phyloP scores from a whole-genome alignment of 2,797 vertebrate species.

The Kryptopterus vitreolus region DNA sequence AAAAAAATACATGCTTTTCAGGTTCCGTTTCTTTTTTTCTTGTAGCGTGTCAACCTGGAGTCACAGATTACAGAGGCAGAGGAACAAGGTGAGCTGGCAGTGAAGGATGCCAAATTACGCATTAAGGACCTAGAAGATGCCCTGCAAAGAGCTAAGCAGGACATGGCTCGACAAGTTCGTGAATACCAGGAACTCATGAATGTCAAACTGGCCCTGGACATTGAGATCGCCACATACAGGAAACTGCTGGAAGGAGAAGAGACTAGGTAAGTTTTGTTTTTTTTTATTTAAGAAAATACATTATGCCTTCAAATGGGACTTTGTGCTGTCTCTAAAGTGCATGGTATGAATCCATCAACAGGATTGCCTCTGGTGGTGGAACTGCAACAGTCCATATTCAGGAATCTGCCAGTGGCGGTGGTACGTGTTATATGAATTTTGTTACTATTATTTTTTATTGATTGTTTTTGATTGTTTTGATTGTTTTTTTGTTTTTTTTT shows the following conservation, averaged over 20 bases:
- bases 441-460: background rate
- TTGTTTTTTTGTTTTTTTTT: too few relatives aligned
- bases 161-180: slow-evolving; percentile 83
- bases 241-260: slow-evolving; percentile 80
- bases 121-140: slow-evolving; percentile 70
- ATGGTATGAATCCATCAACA: slow-evolving; percentile 48
- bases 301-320: background rate
- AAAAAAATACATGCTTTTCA: slow-evolving; percentile 3
- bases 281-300: background rate
- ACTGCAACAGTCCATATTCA: slow-evolving; percentile 42
- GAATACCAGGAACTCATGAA: slow-evolving; percentile 92
- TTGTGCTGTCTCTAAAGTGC: slow-evolving; percentile 11
- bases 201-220: slow-evolving; percentile 88
- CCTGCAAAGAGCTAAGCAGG: slow-evolving; percentile 84
- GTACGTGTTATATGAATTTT: slow-evolving; percentile 6
- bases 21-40: slow-evolving; percentile 5
- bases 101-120: slow-evolving; percentile 72
- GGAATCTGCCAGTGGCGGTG: background rate
- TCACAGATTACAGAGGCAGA: slow-evolving; percentile 69
- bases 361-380: slow-evolving; percentile 59
- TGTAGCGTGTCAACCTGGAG: slow-evolving; percentile 73
- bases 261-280: background rate
- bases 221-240: slow-evolving; percentile 85
- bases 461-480: too few relatives aligned
- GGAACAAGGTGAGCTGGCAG: slow-evolving; percentile 67